phyloP scores from a whole-genome alignment of 2,113 vertebrate species.

The Phylloscopus trochilus region DNA sequence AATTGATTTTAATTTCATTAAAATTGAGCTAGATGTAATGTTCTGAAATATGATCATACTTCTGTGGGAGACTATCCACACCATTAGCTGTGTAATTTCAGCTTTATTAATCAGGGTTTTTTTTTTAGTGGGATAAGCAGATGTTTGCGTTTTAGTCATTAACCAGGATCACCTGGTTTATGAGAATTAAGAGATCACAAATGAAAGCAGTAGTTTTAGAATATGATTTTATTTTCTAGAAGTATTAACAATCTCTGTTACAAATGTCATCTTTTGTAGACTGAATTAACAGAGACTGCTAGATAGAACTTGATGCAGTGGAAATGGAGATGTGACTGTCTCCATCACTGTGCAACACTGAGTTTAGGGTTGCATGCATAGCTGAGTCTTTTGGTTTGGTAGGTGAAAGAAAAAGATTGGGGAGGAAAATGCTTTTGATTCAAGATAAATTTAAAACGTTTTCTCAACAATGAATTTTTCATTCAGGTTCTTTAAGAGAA shows the following conservation, averaged over 20 bases:
- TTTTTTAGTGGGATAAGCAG: neutral
- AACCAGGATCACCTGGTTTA: constrained; percentile 33
- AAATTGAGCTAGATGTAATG: neutral
- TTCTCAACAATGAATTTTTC: neutral
- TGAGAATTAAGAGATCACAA: constrained; percentile 41
- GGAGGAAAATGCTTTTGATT: neutral
- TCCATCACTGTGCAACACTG: neutral
- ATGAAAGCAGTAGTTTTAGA: neutral
- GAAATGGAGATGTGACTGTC: neutral
- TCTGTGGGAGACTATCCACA: constrained; percentile 2
- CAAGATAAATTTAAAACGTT: neutral
- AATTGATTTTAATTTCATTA: constrained; percentile 47
- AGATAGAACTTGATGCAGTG: neutral
- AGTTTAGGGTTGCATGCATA: neutral
- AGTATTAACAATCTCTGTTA: neutral
- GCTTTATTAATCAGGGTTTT: constrained; percentile 11
- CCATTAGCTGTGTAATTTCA: constrained; percentile 50
- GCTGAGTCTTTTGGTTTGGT: neutral
- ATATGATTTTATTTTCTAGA: neutral
- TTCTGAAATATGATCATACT: constrained; percentile 15
- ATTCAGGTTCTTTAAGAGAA: neutral
- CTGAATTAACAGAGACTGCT: neutral
- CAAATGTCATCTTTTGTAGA: neutral
- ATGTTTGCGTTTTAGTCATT: constrained; percentile 50
- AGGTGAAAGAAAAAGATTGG: neutral